Conservation (phyloP, 2,888 invertebrate species). For the Ophioninae sp. region DNA sequence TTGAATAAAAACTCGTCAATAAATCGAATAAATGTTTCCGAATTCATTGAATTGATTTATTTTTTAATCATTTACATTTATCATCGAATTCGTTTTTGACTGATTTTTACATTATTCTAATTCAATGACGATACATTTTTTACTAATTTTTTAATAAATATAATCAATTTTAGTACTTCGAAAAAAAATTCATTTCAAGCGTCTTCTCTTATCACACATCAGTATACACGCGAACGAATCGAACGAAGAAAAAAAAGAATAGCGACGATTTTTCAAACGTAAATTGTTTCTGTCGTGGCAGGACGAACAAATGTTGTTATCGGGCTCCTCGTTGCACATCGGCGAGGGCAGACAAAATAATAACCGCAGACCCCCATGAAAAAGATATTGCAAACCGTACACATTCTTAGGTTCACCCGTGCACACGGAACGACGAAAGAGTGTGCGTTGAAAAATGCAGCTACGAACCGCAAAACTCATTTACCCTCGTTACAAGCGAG, state of each 20-base stretch:
- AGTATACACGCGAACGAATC: background rate
- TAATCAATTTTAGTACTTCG: no score
- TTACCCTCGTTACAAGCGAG: slow-evolving; percentile 64
- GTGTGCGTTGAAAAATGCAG: slow-evolving; percentile 55
- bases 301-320: slow-evolving; percentile 7
- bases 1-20: no score
- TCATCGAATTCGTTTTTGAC: no score
- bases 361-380: slow-evolving; percentile 62
- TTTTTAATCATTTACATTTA: no score
- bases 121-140: no score
- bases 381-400: slow-evolving; percentile 49
- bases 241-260: background rate
- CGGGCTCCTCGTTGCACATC: slow-evolving; percentile 54
- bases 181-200: background rate
- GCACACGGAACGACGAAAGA: background rate
- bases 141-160: no score
- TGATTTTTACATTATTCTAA: no score
- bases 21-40: no score
- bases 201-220: background rate
- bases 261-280: background rate
- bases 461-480: slow-evolving; percentile 66
- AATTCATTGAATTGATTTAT: no score
- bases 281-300: slow-evolving; percentile 16
- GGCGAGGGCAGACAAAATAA: slow-evolving; percentile 61
- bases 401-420: background rate